Evolutionary conservation across 2,888 invertebrate species (phyloP), one percentile per base, ranked within the genome.

Genomic region (Cabera pusaria): DNA sequence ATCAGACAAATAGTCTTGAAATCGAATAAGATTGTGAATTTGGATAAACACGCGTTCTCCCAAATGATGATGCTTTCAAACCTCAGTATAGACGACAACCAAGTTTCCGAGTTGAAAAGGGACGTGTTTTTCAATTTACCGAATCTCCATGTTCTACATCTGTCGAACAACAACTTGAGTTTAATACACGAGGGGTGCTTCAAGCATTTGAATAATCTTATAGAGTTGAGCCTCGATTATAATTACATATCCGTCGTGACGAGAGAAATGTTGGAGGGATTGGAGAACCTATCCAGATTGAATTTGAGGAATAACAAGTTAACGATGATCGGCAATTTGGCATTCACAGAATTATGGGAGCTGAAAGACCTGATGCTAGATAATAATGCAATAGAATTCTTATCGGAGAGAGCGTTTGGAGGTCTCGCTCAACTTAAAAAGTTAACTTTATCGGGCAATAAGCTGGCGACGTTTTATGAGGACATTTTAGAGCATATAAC

Each of bases 141-240:
- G 0, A 90, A 91, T 28, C 77, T 95, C 52, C 92, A 92, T 53
- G 91, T 93, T 29, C 89, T 98, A 40, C 93, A 93, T 62, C 86
- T 98, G 41, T 96, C 96, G 55, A 94, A 94, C 64, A 98, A 98
- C 77, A 94, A 95, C 62, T 89, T 98, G 37, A 94, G 94, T 59
- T 91, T 93, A 22, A 89, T 97, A 31, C 97, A 98, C 59, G 96
- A 97, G 55, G 94, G 94, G 45, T 94, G 98, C 29, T 97, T 96
- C 69, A 91, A 91, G 50, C 92, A 94, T 48, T 82, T 96, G 60
- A 90, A 91, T 9, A 93, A 94, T 59, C 87, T 97, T 42, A 91
- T 94, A 43, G 94, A 94, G 60, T 84, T 98, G 40, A 95, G 96
- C 69, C 82, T 98, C 58, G 95, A 94, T 59, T 89, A 90, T 56